Conservation (phyloP, 2,797 vertebrate species). For the Pangasius djambal region DNA sequence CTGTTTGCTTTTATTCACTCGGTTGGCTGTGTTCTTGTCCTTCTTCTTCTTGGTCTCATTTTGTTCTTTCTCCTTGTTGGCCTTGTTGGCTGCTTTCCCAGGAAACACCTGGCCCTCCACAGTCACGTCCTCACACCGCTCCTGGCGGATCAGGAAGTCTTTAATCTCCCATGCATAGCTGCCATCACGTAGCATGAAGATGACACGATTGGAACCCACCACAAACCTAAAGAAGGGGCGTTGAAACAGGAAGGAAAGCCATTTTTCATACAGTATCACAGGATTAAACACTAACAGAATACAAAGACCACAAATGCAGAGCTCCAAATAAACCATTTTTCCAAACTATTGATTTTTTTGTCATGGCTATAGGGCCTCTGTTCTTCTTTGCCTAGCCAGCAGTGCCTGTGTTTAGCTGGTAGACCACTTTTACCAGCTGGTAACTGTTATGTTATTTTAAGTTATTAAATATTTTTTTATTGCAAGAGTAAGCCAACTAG, state of each 20-base stretch:
- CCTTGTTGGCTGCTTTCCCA: conserved; percentile 79
- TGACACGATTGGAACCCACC: conserved; percentile 89
- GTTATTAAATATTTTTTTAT: too few species aligned
- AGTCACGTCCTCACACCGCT: conserved; percentile 89
- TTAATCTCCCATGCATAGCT: conserved; percentile 94
- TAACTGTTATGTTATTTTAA: not conserved
- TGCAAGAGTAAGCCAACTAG: not conserved
- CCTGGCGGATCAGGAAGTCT: conserved; percentile 88
- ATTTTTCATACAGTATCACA: not conserved
- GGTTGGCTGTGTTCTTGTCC: conserved; percentile 72
- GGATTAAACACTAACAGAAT: not conserved
- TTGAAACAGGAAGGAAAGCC: not conserved
- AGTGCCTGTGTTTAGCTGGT: not conserved
- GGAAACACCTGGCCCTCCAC: conserved; percentile 94
- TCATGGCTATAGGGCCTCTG: not conserved
- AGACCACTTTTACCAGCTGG: not conserved
- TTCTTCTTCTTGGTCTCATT: conserved; percentile 79
- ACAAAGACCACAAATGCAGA: not conserved
- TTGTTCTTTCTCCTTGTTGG: conserved; percentile 68
- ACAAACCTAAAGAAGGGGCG: conserved; percentile 81
- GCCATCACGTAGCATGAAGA: conserved; percentile 95
- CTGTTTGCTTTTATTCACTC: conserved; percentile 68
- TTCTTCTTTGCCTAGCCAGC: not conserved
- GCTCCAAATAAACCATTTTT: not conserved
- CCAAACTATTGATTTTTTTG: not conserved